Evolutionary conservation across 1,140 invertebrate species (phyloP).

Genomic region (Bombus sibiricus): DNA sequence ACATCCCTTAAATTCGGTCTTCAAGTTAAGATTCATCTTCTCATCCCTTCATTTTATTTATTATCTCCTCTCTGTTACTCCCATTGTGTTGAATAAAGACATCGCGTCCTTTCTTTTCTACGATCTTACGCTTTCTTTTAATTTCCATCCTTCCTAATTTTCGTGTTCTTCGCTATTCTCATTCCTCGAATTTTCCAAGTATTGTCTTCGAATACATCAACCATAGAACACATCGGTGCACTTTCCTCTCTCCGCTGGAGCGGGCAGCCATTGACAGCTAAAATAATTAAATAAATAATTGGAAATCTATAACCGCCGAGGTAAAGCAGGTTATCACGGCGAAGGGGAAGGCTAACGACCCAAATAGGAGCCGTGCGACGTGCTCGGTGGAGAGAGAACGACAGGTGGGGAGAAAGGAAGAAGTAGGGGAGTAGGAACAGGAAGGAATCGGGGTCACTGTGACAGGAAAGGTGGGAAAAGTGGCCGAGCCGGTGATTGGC

Average conservation of each 20-base stretch:
- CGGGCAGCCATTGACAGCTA: too few species aligned
- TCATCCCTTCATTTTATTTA: slow-evolving; percentile 57
- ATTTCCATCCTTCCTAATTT: not conserved
- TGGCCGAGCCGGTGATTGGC: slow-evolving; percentile 66
- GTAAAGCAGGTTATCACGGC: slow-evolving; percentile 58
- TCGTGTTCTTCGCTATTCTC: not conserved
- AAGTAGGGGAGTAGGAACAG: slow-evolving; percentile 59
- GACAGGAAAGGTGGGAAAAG: slow-evolving; percentile 57
- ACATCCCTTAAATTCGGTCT: slow-evolving; percentile 65
- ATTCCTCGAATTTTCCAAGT: not conserved
- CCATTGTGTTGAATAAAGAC: slow-evolving; percentile 29
- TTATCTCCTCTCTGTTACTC: slow-evolving; percentile 23
- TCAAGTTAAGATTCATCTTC: not conserved
- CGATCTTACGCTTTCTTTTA: not conserved
- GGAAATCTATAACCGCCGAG: slow-evolving; percentile 31
- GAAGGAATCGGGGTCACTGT: slow-evolving; percentile 69
- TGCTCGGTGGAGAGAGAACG: not conserved
- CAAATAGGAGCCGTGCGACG: slow-evolving; percentile 49
- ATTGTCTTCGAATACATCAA: too few species aligned
- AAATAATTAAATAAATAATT: slow-evolving; percentile 50
- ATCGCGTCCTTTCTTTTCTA: slow-evolving; percentile 4
- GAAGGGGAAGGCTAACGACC: slow-evolving; percentile 66
- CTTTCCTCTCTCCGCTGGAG: slow-evolving; percentile 9
- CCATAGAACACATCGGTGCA: not conserved
- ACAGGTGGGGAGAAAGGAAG: slow-evolving; percentile 40